phyloP scores from a whole-genome alignment of 2,797 vertebrate species.

The Phoxinus dragarum region DNA sequence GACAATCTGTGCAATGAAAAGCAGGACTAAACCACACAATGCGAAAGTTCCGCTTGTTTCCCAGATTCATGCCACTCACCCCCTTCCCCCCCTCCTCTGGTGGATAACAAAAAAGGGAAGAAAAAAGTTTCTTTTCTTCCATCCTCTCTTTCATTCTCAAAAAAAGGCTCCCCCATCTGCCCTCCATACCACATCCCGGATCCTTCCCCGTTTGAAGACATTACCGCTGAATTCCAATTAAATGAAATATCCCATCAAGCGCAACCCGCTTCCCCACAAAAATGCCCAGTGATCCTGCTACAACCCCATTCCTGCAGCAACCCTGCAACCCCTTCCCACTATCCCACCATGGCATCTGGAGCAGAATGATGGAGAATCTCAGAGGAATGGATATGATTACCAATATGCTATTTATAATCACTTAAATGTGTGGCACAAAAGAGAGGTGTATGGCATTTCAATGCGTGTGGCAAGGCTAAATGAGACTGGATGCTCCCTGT shows the following conservation, averaged over 20 bases:
- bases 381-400: conserved; percentile 54
- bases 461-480: background rate
- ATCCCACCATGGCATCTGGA: conserved; percentile 52
- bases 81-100: conserved; percentile 45
- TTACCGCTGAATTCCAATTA: conserved; percentile 83
- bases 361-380: conserved; percentile 44
- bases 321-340: background rate
- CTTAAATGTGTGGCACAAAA: conserved; percentile 36
- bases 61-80: conserved; percentile 48
- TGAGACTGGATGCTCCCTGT: background rate
- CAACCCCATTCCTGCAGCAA: conserved; percentile 47
- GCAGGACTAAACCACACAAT: conserved; percentile 56
- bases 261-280: conserved; percentile 80
- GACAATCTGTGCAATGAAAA: conserved; percentile 72
- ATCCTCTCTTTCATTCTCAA: conserved; percentile 48
- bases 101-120: conserved; percentile 51
- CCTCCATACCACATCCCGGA: conserved; percentile 62
- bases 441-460: conserved; percentile 55
- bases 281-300: conserved; percentile 67
- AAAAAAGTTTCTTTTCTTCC: conserved; percentile 49
- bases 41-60: conserved; percentile 59
- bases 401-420: conserved; percentile 59
- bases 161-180: conserved; percentile 49
- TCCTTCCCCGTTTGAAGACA: conserved; percentile 74
- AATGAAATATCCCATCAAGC: conserved; percentile 80